A percentile compares a stretch with the other conserved stretches of the same genome.
Evolutionary conservation across 30 jellyfish, hydroid and myxozoan genomes (phyloP).

Genomic region (Pseudorhiza aurosa): DNA sequence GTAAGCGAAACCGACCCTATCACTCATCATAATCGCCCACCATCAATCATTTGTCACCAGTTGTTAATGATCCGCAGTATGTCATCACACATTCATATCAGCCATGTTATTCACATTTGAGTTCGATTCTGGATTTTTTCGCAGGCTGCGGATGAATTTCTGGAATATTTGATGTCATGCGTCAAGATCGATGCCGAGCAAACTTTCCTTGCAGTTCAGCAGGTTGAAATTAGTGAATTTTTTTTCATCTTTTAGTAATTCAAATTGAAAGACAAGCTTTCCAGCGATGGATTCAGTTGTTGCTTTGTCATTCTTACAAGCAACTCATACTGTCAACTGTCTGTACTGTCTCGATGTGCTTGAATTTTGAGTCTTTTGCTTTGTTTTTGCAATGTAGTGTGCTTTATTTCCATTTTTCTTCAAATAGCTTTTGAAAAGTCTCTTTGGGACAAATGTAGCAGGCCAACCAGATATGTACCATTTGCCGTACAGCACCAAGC

Average conservation of each 20-base stretch:
- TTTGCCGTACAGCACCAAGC: slow-evolving; percentile 88
- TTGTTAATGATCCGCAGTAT: neutral
- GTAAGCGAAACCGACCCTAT: slow-evolving; percentile 31
- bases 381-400: neutral
- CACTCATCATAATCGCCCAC: neutral
- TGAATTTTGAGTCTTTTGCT: no score
- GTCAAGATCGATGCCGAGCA: slow-evolving; percentile 85
- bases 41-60: neutral
- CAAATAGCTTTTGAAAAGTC: slow-evolving; percentile 82
- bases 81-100: no score
- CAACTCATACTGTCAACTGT: no score
- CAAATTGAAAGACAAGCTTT: no score
- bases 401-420: neutral
- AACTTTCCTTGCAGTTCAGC: slow-evolving; percentile 91
- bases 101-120: no score
- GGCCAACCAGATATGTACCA: slow-evolving; percentile 90
- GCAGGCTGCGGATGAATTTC: slow-evolving; percentile 90
- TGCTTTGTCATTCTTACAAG: no score
- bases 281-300: no score
- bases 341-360: no score
- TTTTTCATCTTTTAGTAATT: no score
- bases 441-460: slow-evolving; percentile 96
- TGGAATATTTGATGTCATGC: slow-evolving; percentile 87
- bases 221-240: no score
- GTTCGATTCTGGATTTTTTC: no score